Evolutionary conservation across 2,797 vertebrate genomes (phyloP).

Genomic region (Pseudomugil tenellus): DNA sequence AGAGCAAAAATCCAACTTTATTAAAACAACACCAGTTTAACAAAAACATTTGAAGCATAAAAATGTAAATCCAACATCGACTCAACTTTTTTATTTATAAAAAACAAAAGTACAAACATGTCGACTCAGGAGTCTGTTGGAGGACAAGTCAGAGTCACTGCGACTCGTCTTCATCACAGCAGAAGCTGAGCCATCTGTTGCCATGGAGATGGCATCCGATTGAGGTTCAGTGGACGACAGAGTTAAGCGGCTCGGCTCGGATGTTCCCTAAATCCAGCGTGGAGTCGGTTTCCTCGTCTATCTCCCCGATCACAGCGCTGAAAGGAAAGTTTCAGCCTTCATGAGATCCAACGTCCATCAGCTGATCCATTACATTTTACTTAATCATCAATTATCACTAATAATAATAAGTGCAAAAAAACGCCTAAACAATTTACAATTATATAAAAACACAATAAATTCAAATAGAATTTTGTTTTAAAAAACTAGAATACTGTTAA

Average conservation of each 20-base stretch:
- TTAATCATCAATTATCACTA: no score
- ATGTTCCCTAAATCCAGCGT: conserved; percentile 96
- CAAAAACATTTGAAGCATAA: conserved; percentile 26
- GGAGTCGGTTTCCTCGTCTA: conserved; percentile 98
- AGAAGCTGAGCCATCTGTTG: neutral
- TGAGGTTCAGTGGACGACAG: conserved; percentile 90
- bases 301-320: conserved; percentile 98
- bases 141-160: neutral
- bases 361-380: no score
- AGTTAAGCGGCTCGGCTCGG: conserved; percentile 95
- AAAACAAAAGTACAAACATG: conserved; percentile 54
- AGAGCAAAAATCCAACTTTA: conserved; percentile 48
- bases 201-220: neutral
- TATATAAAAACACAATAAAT: no score
- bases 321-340: no score
- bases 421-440: no score
- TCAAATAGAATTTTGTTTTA: no score
- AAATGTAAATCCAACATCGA: conserved; percentile 34
- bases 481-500: no score
- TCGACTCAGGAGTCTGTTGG: conserved; percentile 7
- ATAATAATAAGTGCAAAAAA: no score
- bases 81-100: conserved; percentile 41
- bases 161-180: neutral
- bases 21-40: conserved; percentile 42
- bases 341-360: no score